Evolutionary conservation across 2,888 invertebrate species (phyloP), one percentile per base, ranked within the genome.

Genomic region (Deilephila porcellus): DNA sequence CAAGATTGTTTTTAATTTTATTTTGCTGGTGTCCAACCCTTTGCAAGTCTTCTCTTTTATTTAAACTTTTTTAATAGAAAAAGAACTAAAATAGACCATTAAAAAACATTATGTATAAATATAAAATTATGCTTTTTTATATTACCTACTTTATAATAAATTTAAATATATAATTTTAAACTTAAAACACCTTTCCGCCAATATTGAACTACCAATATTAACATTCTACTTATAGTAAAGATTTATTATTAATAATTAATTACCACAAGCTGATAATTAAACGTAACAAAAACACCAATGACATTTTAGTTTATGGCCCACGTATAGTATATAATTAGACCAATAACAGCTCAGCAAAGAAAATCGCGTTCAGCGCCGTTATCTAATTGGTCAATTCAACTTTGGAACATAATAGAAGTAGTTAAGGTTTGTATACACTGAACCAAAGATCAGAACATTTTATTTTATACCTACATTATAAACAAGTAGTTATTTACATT

Each of bases 271-370:
- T 45, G 29, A 56, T n/a, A 45, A 17, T 64, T 25, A 80, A 75
- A 77, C 74, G 78, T 77, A 75, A 76, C 78, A 76, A 76, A 76
- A 80, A 77, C 67, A 45, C 67, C 52, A 67, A 25, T 67, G 67
- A 67, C 52, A 67, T 52, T 67, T 25, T 67, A 76, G 71, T 76
- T 74, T 73, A 77, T 77, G 78, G 81, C 76, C 74, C 72, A 77
- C 76, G 71, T 73, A 75, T 71, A 20, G 62, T 72, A 74, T 62
- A 75, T 76, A 76, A 78, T 74, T 60, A 71, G 67, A 74, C 73
- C 64, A 73, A 76, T 77, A 53, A 62, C n/a, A 75, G 59, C 25
- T 17, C 52, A 6, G 45, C 17, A 25, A 67, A 59, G 60, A 63
- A 70, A 60, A 71, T 56, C 60, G 71, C 62, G 72, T n/a, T 71